These are phyloP conservation scores for Protaetia brevitarsis DNA, from an alignment of 1,140 invertebrate genomes.

Conservation along the genomic window DNA sequence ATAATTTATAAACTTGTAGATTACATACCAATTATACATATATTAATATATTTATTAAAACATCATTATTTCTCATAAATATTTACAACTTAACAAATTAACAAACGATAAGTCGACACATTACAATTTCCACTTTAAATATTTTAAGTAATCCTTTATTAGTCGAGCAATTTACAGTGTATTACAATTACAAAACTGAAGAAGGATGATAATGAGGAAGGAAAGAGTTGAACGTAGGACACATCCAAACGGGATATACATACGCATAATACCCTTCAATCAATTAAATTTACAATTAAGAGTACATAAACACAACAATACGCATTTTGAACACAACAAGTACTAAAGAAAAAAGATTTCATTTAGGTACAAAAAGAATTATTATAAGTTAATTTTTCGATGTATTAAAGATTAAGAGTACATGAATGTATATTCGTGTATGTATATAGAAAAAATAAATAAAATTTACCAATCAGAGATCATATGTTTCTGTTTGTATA, in stretches of 20 bases:
- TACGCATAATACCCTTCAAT: slow-evolving; percentile 38
- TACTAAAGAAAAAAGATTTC: slow-evolving; percentile 20
- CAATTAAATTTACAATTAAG: background rate
- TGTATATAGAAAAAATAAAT: slow-evolving; percentile 14
- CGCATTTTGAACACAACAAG: slow-evolving; percentile 48
- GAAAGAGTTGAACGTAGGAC: slow-evolving; percentile 31
- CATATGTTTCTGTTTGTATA: slow-evolving; percentile 22
- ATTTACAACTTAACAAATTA: slow-evolving; percentile 24
- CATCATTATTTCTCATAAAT: slow-evolving; percentile 21
- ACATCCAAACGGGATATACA: slow-evolving; percentile 43
- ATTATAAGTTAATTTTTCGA: slow-evolving; percentile 11
- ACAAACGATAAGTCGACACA: slow-evolving; percentile 20
- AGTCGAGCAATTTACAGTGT: slow-evolving; percentile 40
- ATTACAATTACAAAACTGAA: slow-evolving; percentile 31
- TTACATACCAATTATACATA: slow-evolving; percentile 16
- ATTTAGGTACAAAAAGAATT: slow-evolving; percentile 22
- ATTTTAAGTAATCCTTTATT: slow-evolving; percentile 37
- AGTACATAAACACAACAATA: slow-evolving; percentile 44
- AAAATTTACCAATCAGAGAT: slow-evolving; percentile 32
- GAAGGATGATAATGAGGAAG: slow-evolving; percentile 35
- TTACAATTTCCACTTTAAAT: slow-evolving; percentile 21
- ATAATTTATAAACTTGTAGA: slow-evolving; percentile 13
- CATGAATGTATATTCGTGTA: background rate
- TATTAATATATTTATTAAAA: slow-evolving; percentile 22
- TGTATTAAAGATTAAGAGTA: background rate